These are phyloP conservation scores for Esperia sulphurella DNA, from an alignment of 2,888 invertebrate genomes.

Conservation along the genomic window DNA sequence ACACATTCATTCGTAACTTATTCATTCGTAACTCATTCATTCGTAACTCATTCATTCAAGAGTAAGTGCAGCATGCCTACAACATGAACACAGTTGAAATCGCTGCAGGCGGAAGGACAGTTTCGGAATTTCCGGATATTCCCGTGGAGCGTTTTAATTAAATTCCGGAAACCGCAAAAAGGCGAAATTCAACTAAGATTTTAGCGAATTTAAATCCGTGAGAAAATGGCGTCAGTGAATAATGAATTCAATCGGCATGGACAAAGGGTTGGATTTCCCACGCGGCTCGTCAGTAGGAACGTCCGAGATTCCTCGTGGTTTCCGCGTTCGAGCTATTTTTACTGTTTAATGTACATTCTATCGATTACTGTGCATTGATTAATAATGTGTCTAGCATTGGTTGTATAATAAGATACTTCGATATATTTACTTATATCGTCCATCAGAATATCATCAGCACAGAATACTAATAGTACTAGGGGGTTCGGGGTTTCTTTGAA, in stretches of 20 bases:
- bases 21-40: no score
- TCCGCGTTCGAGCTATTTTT: slow-evolving; percentile 5
- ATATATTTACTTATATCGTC: no score
- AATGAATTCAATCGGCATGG: slow-evolving; percentile 15
- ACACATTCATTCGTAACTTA: no score
- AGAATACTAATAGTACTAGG: no score
- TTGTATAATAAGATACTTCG: no score
- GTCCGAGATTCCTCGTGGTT: background rate
- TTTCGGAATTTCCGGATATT: background rate
- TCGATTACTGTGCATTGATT: background rate
- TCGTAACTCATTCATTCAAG: no score
- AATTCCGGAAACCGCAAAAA: slow-evolving; percentile 1
- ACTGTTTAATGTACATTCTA: background rate
- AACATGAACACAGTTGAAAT: no score
- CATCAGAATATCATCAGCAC: no score
- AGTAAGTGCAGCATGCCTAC: no score
- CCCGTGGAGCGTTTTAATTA: slow-evolving; percentile 4
- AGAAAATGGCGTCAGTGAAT: slow-evolving; percentile 13
- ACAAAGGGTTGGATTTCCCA: slow-evolving; percentile 14
- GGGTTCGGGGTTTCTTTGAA: no score
- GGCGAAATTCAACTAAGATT: slow-evolving; percentile 5
- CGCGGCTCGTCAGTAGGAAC: slow-evolving; percentile 1
- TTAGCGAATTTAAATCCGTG: slow-evolving; percentile 11
- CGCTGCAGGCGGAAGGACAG: background rate
- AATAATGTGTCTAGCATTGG: no score